phyloP scores from a whole-genome alignment of 2,797 vertebrate genomes.

The Crax fasciolata region DNA sequence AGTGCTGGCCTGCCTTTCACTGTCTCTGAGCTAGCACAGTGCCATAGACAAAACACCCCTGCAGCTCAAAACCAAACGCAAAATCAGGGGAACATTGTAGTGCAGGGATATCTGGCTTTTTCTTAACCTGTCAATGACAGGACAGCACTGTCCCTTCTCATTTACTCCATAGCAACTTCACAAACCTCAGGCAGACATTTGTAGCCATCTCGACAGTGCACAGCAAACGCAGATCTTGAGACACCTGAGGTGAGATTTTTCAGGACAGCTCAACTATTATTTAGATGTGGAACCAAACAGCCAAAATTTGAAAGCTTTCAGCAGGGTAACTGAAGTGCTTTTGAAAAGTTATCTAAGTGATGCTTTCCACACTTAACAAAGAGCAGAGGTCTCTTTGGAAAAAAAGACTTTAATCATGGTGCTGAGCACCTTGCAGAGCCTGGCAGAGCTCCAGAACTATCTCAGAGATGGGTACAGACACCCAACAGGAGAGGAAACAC shows the following conservation, averaged over 20 bases:
- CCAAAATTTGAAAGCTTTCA: background rate
- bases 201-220: background rate
- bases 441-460: background rate
- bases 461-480: background rate
- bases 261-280: background rate
- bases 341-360: background rate
- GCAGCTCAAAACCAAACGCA: background rate
- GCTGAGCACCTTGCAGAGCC: background rate
- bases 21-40: background rate
- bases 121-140: too few species aligned
- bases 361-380: background rate
- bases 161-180: background rate
- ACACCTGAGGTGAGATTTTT: background rate
- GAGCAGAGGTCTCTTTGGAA: background rate
- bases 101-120: background rate
- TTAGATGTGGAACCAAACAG: background rate
- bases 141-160: background rate
- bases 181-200: background rate
- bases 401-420: background rate
- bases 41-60: background rate
- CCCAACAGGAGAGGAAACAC: background rate
- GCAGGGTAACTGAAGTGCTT: background rate
- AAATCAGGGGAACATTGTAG: background rate
- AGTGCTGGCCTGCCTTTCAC: background rate
- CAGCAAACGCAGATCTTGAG: background rate